Percentiles rank a stretch among this genome's conserved stretches.
These are phyloP conservation scores for Oligia fasciuncula DNA, from an alignment of 2,888 invertebrate species.

Conservation along the genomic window DNA sequence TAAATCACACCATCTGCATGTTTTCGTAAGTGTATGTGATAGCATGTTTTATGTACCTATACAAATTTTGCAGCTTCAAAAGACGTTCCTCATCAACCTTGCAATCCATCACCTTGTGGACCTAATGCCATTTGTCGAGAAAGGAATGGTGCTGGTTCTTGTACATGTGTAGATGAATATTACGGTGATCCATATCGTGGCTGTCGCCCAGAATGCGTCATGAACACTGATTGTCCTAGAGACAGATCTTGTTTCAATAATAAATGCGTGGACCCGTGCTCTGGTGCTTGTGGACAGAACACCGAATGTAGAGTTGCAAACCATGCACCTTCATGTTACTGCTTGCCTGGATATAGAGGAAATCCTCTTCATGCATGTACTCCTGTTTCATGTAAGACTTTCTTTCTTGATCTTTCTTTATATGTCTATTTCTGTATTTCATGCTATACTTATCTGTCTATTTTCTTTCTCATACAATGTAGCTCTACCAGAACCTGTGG, in stretches of 20 bases:
- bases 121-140: slow-evolving; percentile 94
- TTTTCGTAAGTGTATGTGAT: slow-evolving; percentile 64
- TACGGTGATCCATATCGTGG: slow-evolving; percentile 94
- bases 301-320: slow-evolving; percentile 94
- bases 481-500: slow-evolving; percentile 87
- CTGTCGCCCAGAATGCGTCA: slow-evolving; percentile 95
- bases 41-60: slow-evolving; percentile 66
- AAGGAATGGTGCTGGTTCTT: slow-evolving; percentile 93
- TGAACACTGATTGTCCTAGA: slow-evolving; percentile 93
- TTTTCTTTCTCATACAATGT: slow-evolving; percentile 76
- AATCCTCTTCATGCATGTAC: slow-evolving; percentile 92
- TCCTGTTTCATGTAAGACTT: slow-evolving; percentile 90
- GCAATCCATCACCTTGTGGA: slow-evolving; percentile 95
- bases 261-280: slow-evolving; percentile 94
- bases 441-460: slow-evolving; percentile 70
- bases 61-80: slow-evolving; percentile 85
- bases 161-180: slow-evolving; percentile 93
- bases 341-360: slow-evolving; percentile 93
- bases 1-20: slow-evolving; percentile 63
- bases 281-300: slow-evolving; percentile 94
- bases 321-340: slow-evolving; percentile 94
- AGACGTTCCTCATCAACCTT: slow-evolving; percentile 92
- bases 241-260: slow-evolving; percentile 94
- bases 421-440: slow-evolving; percentile 70
- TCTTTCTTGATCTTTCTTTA: slow-evolving; percentile 81